phyloP scores from a whole-genome alignment of 2,113 vertebrate genomes.

The Saimiri boliviensis region DNA sequence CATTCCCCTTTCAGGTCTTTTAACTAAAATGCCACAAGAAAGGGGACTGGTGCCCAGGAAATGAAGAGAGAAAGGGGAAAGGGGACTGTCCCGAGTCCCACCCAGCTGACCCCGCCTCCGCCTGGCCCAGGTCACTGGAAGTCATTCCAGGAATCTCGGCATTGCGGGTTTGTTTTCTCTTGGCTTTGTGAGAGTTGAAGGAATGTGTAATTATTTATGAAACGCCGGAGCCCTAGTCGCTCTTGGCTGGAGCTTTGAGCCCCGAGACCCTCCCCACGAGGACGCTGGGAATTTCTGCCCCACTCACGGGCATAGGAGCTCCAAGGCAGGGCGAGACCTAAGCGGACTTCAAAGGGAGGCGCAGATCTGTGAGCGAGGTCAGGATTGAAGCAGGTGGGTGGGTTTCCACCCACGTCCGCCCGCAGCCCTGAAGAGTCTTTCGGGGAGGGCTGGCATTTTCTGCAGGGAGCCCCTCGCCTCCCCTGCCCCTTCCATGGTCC shows the following conservation, averaged over 20 bases:
- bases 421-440: too few relatives aligned
- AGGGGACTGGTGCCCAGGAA: not conserved
- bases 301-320: not conserved
- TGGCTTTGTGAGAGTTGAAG: not conserved
- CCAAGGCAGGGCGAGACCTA: too few relatives aligned
- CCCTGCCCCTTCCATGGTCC: not conserved
- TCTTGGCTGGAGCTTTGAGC: not conserved
- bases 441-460: rapidly evolving
- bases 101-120: not conserved
- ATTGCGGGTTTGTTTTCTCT: not conserved
- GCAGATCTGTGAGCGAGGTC: not conserved
- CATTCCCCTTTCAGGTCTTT: not conserved
- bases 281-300: not conserved
- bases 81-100: not conserved
- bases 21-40: not conserved
- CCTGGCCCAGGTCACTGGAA: not conserved
- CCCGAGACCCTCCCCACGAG: not conserved
- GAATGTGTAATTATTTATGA: slow-evolving; percentile 23
- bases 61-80: too few relatives aligned
- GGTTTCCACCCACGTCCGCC: not conserved
- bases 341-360: too few relatives aligned
- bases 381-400: not conserved
- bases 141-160: not conserved
- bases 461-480: not conserved
- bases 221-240: not conserved